Conservation (phyloP, 2,888 invertebrate genomes). For the Synanthedon myopaeformis region DNA sequence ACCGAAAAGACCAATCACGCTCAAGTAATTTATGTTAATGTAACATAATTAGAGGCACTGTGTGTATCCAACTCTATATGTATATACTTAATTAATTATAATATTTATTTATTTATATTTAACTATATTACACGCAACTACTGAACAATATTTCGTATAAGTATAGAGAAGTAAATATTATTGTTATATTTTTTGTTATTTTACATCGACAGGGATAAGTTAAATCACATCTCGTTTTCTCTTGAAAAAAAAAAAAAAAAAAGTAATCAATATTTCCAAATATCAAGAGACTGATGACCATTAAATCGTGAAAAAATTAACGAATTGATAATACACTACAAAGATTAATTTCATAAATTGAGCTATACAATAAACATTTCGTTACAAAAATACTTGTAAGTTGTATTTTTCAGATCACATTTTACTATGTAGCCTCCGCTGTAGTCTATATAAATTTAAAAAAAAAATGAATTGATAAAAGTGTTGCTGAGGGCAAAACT, state of each 20-base stretch:
- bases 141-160: conserved; percentile 1
- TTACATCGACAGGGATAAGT: neutral
- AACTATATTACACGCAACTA: conserved; percentile 36
- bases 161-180: neutral
- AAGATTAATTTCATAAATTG: conserved; percentile 48
- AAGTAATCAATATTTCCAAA: neutral
- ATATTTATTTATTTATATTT: conserved; percentile 23
- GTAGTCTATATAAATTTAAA: no score
- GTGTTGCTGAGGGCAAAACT: no score
- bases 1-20: conserved; percentile 62
- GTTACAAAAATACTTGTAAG: conserved; percentile 66
- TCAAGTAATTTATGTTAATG: conserved; percentile 70
- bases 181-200: neutral
- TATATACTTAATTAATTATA: neutral
- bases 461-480: no score
- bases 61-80: conserved; percentile 64
- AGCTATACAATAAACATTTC: conserved; percentile 63
- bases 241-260: neutral
- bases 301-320: neutral
- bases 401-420: conserved; percentile 64
- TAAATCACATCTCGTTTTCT: neutral
- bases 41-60: conserved; percentile 73
- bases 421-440: conserved; percentile 15
- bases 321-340: conserved; percentile 10
- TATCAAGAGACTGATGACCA: neutral